Evolutionary conservation across 2,888 invertebrate species (phyloP).

Genomic region (Diarsia brunnea): DNA sequence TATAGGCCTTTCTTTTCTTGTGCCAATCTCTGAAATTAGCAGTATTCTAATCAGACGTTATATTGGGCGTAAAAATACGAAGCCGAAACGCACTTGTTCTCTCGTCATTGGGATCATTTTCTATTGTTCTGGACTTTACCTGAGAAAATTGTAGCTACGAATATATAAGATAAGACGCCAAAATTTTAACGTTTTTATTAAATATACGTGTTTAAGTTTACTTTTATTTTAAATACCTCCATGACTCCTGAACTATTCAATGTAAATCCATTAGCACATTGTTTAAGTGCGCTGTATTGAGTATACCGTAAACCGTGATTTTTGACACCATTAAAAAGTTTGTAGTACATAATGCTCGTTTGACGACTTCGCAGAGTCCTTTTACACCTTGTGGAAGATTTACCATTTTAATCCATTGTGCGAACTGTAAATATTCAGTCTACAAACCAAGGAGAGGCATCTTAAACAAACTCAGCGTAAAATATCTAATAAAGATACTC

Average conservation of each 20-base stretch:
- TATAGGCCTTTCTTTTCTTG: too few species aligned
- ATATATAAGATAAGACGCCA: background rate
- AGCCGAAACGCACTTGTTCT: too few species aligned
- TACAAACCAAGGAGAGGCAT: background rate
- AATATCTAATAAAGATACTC: conserved; percentile 10
- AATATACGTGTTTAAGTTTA: background rate
- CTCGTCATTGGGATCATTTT: background rate
- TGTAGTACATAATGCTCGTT: background rate
- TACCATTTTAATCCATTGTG: background rate
- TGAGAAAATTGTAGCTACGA: background rate
- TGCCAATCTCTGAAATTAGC: background rate
- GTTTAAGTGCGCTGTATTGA: background rate
- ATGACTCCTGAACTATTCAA: background rate
- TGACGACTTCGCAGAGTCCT: background rate
- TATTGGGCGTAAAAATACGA: too few species aligned
- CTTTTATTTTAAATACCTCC: background rate
- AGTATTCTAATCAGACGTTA: background rate
- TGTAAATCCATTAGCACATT: background rate
- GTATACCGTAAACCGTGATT: background rate
- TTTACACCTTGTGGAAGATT: background rate
- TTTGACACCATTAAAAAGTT: background rate
- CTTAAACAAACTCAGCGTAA: background rate
- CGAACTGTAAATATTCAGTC: background rate
- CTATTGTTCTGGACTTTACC: too few species aligned
- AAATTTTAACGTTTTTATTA: background rate